phyloP scores from a whole-genome alignment of 2,113 vertebrate genomes.

The Phoxinus phoxinus region DNA sequence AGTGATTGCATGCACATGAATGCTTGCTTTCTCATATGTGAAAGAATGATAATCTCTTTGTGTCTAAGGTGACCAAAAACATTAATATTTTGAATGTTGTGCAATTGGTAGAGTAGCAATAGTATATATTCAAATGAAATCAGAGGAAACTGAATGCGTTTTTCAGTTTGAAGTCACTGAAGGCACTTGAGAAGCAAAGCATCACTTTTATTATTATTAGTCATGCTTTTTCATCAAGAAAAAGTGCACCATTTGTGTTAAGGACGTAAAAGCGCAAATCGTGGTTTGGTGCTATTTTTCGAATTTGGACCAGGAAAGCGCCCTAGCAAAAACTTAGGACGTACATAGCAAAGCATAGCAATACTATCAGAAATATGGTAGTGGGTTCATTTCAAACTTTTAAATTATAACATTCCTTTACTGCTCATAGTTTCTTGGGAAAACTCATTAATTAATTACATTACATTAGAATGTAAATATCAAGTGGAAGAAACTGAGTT shows the following conservation, averaged over 20 bases:
- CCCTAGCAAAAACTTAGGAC: neutral
- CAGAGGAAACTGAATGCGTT: neutral
- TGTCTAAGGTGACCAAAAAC: constrained; percentile 14
- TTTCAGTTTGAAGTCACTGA: neutral
- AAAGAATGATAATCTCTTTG: neutral
- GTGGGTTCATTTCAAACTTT: neutral
- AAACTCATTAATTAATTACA: neutral
- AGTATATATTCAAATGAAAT: neutral
- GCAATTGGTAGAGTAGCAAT: neutral
- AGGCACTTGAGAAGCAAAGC: neutral
- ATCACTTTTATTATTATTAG: neutral
- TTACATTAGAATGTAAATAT: neutral
- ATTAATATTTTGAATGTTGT: constrained; percentile 5
- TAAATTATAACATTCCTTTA: neutral
- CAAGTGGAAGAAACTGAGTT: neutral
- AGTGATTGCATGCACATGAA: neutral
- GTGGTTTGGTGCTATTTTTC: neutral
- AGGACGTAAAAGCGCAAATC: neutral
- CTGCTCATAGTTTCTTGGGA: neutral
- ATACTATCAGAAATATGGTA: neutral
- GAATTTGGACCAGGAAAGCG: neutral
- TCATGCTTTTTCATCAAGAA: neutral
- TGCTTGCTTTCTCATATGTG: neutral
- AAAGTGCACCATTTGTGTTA: neutral
- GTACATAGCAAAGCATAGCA: neutral